Evolutionary conservation across 2,113 vertebrate genomes (phyloP), one percentile per base, ranked within the genome.

Genomic region (Podocnemis expansa): DNA sequence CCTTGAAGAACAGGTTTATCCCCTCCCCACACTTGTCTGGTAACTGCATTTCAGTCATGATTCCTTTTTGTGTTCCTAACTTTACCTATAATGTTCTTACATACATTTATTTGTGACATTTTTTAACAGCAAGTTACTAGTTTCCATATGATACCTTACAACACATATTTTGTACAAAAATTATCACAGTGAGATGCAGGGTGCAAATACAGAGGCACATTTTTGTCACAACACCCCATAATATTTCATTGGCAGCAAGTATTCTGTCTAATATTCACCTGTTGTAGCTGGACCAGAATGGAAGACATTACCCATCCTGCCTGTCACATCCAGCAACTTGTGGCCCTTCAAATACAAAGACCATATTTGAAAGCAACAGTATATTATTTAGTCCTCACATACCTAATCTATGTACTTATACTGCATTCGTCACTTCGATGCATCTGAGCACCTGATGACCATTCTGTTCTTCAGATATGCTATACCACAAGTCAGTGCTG

Each of bases 161-260:
- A 31, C 13, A 31, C 60, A 52, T 52, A 52, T 52, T 52, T 52
- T 52, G 51, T 52, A 52, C 51, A 34, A 34, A 17, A 31, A 60
- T 17, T 63, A 34, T 14, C 31, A 63, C 60, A 63, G 34, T 63
- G 31, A 14, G 31, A 13, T 63, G 29, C 8, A 63, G 60, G 31
- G 31, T 63, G 6, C 34, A 6, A 63, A 63, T 63, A 8, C 13
- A 63, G 31, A 16, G 51, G 51, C 14, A 16, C 14, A 17, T 52
- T 52, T 52, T 13, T 29, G n/a, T 31, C 56, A 80, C 1, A 81
- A 34, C 47, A 43, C 63, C 34, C 34, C 82, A 25, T 41, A 47
- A 6, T 27, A 45, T 43, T 92, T 55, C 82, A 88, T 73, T 80
- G 13, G 38, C 94, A 70, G 56, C 12, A 93, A 67, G 49, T 58